Percentiles rank a stretch among this genome's conserved stretches.
Evolutionary conservation across 2,888 invertebrate species (phyloP).

Genomic region (Caenorhabditis panamensis): DNA sequence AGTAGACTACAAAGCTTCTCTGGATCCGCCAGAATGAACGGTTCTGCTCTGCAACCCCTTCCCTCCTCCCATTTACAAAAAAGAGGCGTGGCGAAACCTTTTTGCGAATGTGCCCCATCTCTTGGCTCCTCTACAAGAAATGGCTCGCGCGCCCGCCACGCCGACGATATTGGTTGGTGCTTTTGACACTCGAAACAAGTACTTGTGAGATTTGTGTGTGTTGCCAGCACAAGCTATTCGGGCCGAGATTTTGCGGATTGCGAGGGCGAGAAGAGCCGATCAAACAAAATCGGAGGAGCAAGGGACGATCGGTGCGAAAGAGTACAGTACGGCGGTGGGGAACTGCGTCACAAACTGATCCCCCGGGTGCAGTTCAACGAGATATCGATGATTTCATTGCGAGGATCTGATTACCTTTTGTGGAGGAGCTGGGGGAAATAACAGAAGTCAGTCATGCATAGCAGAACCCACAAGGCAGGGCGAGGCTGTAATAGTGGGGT

Average conservation of each 20-base stretch:
- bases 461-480: constrained; percentile 4
- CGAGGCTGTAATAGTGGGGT: background rate
- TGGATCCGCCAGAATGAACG: background rate
- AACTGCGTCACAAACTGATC: background rate
- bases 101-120: background rate
- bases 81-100: constrained; percentile 12
- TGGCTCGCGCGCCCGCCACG: constrained; percentile 32
- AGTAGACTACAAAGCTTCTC: constrained; percentile 11
- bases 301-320: constrained; percentile 16
- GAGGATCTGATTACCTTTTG: constrained; percentile 3
- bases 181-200: constrained; percentile 61
- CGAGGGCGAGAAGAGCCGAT: constrained; percentile 61
- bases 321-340: constrained; percentile 28
- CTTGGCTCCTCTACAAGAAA: constrained; percentile 41
- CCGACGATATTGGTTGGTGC: constrained; percentile 53
- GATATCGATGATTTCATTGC: background rate
- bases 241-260: constrained; percentile 51
- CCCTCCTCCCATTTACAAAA: constrained; percentile 15
- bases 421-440: constrained; percentile 10
- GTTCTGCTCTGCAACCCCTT: constrained; percentile 18
- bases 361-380: background rate
- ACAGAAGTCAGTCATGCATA: constrained; percentile 17
- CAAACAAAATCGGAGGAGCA: constrained; percentile 43
- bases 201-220: constrained; percentile 44
- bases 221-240: constrained; percentile 34